A percentile compares a stretch with the other conserved stretches of the same genome.
These are phyloP conservation scores for Xestia c-nigrum DNA, from an alignment of 2,888 invertebrate species.

Conservation along the genomic window DNA sequence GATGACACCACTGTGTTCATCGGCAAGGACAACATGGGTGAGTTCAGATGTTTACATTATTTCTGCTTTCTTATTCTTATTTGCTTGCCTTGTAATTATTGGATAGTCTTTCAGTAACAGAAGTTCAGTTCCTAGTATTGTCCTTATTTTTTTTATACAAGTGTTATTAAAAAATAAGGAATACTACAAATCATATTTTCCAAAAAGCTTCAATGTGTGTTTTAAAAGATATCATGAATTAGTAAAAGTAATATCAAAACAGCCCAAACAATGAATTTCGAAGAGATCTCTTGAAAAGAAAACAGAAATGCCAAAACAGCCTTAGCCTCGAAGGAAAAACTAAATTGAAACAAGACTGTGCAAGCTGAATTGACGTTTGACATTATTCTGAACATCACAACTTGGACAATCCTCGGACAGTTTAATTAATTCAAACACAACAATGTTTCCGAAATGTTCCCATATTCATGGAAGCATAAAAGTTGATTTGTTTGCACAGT, in stretches of 20 bases:
- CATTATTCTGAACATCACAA: slow-evolving; percentile 30
- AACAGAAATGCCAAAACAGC: slow-evolving; percentile 38
- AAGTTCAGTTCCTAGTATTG: too few relatives aligned
- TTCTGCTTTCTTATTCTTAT: not conserved
- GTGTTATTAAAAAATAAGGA: not conserved
- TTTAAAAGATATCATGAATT: not conserved
- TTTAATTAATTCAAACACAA: slow-evolving; percentile 13
- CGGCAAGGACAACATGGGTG: slow-evolving; percentile 82
- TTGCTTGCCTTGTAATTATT: not conserved
- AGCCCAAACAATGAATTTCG: slow-evolving; percentile 9
- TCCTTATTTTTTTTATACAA: not conserved
- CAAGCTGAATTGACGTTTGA: slow-evolving; percentile 30
- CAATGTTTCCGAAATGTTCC: slow-evolving; percentile 2
- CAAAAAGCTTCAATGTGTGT: not conserved
- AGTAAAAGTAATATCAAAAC: slow-evolving; percentile 24
- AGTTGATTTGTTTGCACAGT: slow-evolving; percentile 74
- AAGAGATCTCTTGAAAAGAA: slow-evolving; percentile 1
- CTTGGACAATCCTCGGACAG: not conserved
- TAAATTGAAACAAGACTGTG: slow-evolving; percentile 25
- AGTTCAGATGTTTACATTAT: slow-evolving; percentile 56
- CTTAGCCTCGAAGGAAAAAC: slow-evolving; percentile 22
- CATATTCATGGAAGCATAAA: slow-evolving; percentile 3
- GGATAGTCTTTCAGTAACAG: not conserved
- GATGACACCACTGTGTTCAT: slow-evolving; percentile 76
- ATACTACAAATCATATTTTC: not conserved